Percentiles rank a stretch among this genome's conserved stretches.
Conservation (phyloP, 2,797 vertebrate genomes). For the Petrocephalus sullivani region DNA sequence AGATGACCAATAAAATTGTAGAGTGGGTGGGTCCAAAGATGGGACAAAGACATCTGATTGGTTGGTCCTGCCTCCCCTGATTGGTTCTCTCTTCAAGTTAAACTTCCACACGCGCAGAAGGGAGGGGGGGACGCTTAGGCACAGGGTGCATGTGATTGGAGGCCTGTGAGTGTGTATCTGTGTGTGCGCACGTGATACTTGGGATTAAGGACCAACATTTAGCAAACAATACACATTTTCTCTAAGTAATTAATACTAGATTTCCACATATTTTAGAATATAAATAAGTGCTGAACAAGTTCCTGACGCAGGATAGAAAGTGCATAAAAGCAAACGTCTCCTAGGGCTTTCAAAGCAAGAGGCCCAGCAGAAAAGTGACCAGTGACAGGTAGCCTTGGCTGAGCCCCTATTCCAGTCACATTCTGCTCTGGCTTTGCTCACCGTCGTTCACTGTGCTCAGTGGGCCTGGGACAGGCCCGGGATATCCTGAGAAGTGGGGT, state of each 20-base stretch:
- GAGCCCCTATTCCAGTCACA: neutral
- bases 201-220: neutral
- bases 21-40: too few species aligned
- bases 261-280: neutral
- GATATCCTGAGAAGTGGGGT: neutral
- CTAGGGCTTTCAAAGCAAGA: neutral
- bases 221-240: constrained; percentile 1
- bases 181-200: neutral
- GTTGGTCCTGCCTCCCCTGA: too few species aligned
- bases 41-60: too few species aligned
- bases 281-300: constrained; percentile 16
- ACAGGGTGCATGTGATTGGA: neutral
- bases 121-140: neutral
- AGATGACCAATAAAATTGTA: too few species aligned
- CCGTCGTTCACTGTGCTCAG: neutral
- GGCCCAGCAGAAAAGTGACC: neutral
- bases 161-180: neutral
- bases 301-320: constrained; percentile 17
- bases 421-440: neutral
- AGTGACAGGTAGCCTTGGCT: neutral
- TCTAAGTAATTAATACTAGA: constrained; percentile 1
- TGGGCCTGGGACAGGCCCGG: neutral
- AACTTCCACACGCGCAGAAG: neutral
- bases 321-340: constrained; percentile 14
- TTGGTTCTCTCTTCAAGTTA: too few species aligned